phyloP scores from a whole-genome alignment of 1,140 invertebrate genomes.

The Cheumatopsyche charites region DNA sequence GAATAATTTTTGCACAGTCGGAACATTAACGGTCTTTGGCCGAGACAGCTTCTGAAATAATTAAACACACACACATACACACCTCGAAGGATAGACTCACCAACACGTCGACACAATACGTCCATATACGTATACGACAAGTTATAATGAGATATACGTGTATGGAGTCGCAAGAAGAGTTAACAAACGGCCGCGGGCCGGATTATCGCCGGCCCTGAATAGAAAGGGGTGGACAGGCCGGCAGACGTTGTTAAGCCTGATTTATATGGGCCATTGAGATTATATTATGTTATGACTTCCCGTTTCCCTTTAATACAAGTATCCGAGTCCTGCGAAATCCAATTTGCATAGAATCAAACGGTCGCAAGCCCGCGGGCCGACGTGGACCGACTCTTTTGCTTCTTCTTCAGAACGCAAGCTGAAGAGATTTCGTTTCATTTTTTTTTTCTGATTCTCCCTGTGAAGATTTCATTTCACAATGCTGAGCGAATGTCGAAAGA shows the following conservation, averaged over 20 bases:
- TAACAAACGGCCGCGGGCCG: slow-evolving; percentile 32
- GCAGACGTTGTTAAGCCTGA: slow-evolving; percentile 42
- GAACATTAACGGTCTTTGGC: slow-evolving; percentile 20
- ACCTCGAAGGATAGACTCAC: neutral
- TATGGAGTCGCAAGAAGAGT: slow-evolving; percentile 20
- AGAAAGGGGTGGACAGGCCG: slow-evolving; percentile 36
- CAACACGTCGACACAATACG: neutral
- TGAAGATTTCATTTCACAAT: neutral
- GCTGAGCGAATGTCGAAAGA: too few species aligned
- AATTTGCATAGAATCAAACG: slow-evolving; percentile 43
- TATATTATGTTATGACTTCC: slow-evolving; percentile 42
- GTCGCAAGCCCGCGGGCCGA: slow-evolving; percentile 7
- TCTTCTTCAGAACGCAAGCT: slow-evolving; percentile 2
- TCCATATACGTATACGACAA: neutral
- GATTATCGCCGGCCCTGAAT: slow-evolving; percentile 38
- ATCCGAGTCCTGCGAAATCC: slow-evolving; percentile 34
- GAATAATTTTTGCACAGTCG: slow-evolving; percentile 8
- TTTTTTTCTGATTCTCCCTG: neutral
- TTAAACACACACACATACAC: slow-evolving; percentile 17
- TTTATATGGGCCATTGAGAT: slow-evolving; percentile 41
- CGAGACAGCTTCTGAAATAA: slow-evolving; percentile 33
- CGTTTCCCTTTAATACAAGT: slow-evolving; percentile 37
- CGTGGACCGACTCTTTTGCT: neutral
- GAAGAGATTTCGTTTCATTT: neutral
- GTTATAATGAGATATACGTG: neutral